Base-by-base conservation (phyloP, 2,113 vertebrate species). In the Morone saxatilis region DNA sequence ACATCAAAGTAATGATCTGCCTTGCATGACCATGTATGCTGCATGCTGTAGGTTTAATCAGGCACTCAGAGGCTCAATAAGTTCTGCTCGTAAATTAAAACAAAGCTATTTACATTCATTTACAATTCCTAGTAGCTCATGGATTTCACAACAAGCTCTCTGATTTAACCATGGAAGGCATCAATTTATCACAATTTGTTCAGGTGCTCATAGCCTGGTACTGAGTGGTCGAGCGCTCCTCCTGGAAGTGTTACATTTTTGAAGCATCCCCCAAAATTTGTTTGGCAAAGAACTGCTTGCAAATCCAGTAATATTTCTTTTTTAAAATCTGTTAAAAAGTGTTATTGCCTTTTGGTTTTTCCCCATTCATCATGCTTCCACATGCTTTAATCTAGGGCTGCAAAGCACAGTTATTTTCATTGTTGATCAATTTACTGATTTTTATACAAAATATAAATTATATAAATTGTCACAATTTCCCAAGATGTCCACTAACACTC, bases 81-180 rank as follows among this genome's bases (percentile, higher is more conserved):
- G 81, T 83, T 81, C 40, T 73, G 77, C 67, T 81, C 71, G 81
- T 81, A 88, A 86, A 89, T 91, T 77, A 89, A 92, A 87, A 90
- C 87, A 88, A 78, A 80, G 77, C 89, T 72, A 86, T 91, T 90
- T 88, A 80, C 91, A 86, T 90, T 75, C 0, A 90, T 92, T 91
- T 87, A 54, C 71, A 84, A 78, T 80, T 81, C 77, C 43, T 11
- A 68, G 57, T 56, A 78, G 86, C 73, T 76, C 73, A 14, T 60
- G 40, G 81, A 72, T 79, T 86, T 81, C 59, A 76, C 76, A 81
- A 74, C 68, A 61, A 63, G 75, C 81, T 10, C 62, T 74, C 59
- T 38, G 78, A 73, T 80, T 89, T 71, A 76, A 60, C 76, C 72
- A 31, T 17, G 56, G 61, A 84, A 61, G 71, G 59, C 65, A 76